Evolutionary conservation across 2,797 vertebrate species (phyloP), one percentile per base, ranked within the genome.

Genomic region (Sternarchorhynchus goeldii): DNA sequence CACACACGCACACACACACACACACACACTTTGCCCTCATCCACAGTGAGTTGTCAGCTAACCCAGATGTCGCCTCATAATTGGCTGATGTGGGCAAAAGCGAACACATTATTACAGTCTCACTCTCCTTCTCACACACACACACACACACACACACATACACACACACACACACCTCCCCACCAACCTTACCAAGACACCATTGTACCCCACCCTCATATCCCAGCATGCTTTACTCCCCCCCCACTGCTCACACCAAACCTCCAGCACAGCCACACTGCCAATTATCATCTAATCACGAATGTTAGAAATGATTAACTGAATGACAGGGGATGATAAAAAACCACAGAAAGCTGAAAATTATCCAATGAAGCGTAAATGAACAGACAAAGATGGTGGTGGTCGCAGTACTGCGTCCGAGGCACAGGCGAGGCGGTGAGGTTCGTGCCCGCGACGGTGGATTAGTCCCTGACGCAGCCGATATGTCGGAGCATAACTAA

Each of bases 41-140:
- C 78, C 66, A 64, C 88, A 83, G 88, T 90, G 88, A 92, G 87
- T 90, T 88, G 88, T 91, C 91, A 89, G 83, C 81, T 79, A 85
- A 88, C 88, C 89, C 89, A 92, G 92, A 93, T 93, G 91, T 90
- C 87, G 88, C 82, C 83, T 88, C 90, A 89, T 93, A 93, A 93
- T 93, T 94, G 92, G 91, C 90, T 84, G 80, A 87, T 88, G 85
- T 91, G 90, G 90, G 87, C 90, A 92, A 90, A 91, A 87, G 74
- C 77, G 75, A 90, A 92, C 90, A 91, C 90, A 91, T 92, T 93
- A 92, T 93, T 91, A 87, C 89, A 76, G 75, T 63, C 78, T 70
- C 71, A 64, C 50, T 18, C 70, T 59, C 39, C 14, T n/a, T 50
- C 67, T 32, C 68, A 34, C 25, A 39, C 70, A 62, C 21, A 25